These are phyloP conservation scores for Pygocentrus nattereri DNA, from an alignment of 2,797 vertebrate genomes.

Conservation along the genomic window DNA sequence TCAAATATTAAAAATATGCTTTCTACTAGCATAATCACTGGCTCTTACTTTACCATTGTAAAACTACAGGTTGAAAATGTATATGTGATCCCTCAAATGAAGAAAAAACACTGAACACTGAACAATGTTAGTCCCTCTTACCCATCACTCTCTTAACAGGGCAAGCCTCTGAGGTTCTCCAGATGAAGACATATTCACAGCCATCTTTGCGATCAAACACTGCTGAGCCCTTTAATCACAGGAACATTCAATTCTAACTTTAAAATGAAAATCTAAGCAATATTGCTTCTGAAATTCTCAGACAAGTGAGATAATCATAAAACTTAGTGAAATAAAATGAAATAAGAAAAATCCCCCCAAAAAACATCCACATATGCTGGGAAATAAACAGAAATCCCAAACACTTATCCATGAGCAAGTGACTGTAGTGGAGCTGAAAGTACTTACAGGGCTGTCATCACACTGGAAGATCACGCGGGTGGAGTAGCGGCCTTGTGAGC, in stretches of 20 bases:
- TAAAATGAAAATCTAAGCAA: too few species aligned
- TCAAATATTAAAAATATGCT: too few species aligned
- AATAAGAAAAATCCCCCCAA: too few species aligned
- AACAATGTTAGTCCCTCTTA: conserved; percentile 42
- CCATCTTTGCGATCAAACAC: conserved; percentile 83
- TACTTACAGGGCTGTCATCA: conserved; percentile 85
- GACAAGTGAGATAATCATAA: too few species aligned
- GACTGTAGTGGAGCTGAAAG: background rate
- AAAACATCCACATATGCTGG: background rate
- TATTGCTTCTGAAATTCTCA: too few species aligned
- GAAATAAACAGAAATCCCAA: background rate
- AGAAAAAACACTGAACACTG: too few species aligned
- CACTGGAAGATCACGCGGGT: conserved; percentile 92
- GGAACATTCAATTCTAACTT: background rate
- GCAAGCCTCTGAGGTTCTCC: conserved; percentile 93
- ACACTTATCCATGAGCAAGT: background rate
- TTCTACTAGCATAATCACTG: too few species aligned
- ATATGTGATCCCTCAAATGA: too few species aligned
- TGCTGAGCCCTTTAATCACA: conserved; percentile 85
- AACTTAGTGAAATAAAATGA: too few species aligned
- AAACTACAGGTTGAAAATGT: too few species aligned
- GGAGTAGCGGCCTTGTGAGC: conserved; percentile 79
- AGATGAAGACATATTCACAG: conserved; percentile 93
- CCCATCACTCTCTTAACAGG: conserved; percentile 83
- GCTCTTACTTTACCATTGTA: too few species aligned